Conservation (phyloP, 2,797 vertebrate species). For the Scolopax rusticola region DNA sequence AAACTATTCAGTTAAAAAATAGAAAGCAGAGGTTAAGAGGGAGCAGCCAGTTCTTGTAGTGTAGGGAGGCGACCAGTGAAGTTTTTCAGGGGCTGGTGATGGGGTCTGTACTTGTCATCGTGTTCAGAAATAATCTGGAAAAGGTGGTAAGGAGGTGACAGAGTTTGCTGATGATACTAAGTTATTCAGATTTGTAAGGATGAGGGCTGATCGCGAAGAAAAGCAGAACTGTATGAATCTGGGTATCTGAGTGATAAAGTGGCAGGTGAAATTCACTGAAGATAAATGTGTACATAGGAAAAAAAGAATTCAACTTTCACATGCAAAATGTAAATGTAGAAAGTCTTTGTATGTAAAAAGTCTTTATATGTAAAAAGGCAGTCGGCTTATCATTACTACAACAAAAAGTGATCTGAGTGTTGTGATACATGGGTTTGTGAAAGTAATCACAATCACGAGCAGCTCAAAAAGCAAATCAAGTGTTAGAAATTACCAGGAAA, state of each 20-base stretch:
- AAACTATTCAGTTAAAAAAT: conserved; percentile 34
- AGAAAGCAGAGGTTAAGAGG: conserved; percentile 34
- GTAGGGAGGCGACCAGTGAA: neutral
- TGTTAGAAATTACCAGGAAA: neutral
- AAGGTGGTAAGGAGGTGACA: conserved; percentile 29
- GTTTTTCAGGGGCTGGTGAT: conserved; percentile 21
- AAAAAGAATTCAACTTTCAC: neutral
- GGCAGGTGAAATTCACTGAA: neutral
- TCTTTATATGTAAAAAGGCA: neutral
- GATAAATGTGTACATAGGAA: neutral
- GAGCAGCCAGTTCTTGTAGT: neutral
- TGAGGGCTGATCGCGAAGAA: neutral
- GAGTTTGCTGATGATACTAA: conserved; percentile 8
- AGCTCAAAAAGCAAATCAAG: neutral
- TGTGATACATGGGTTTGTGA: neutral
- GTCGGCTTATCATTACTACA: neutral
- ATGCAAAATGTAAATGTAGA: neutral
- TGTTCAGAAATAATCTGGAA: conserved; percentile 53
- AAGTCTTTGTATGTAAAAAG: neutral
- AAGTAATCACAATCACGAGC: neutral
- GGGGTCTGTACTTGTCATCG: conserved; percentile 44
- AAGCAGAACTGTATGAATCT: neutral
- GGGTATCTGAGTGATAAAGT: neutral
- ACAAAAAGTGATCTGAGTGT: neutral
- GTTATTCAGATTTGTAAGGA: neutral